Conservation (phyloP, 30 jellyfish, hydroid and myxozoan genomes). For the Calvadosia cruxmelitensis region DNA sequence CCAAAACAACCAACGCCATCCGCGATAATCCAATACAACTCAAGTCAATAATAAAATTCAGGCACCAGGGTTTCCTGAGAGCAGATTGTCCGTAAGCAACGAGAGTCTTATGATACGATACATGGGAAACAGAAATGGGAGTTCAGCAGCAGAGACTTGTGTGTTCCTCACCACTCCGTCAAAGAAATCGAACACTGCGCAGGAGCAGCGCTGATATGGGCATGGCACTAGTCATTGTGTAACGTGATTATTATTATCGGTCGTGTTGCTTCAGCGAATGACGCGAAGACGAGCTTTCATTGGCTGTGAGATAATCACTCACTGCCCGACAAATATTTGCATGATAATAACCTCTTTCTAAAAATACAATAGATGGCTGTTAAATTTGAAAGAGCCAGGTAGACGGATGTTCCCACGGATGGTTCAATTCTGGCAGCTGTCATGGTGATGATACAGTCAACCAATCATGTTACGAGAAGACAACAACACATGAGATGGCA, state of each 20-base stretch:
- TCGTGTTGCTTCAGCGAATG: not conserved
- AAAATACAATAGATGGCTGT: not conserved
- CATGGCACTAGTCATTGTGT: slow-evolving; percentile 1
- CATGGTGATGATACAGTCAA: not conserved
- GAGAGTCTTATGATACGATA: too few species aligned
- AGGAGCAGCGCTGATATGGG: not conserved
- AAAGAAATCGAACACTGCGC: not conserved
- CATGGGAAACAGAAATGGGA: too few species aligned
- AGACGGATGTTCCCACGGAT: slow-evolving; percentile 1
- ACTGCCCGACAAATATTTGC: not conserved
- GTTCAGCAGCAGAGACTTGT: too few species aligned
- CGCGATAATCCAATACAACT: too few species aligned
- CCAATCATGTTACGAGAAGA: too few species aligned
- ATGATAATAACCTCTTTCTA: not conserved
- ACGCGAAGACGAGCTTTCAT: not conserved
- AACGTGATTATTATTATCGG: not conserved
- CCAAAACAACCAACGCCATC: too few species aligned
- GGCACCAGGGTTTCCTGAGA: too few species aligned
- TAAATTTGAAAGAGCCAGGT: not conserved
- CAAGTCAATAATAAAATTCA: too few species aligned
- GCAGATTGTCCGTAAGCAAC: too few species aligned
- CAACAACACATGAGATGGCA: too few species aligned
- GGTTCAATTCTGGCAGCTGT: not conserved
- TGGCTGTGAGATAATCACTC: not conserved
- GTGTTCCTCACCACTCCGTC: not conserved